These are phyloP conservation scores for Neopipo cinnamomea DNA, from an alignment of 2,113 vertebrate genomes.

Conservation along the genomic window DNA sequence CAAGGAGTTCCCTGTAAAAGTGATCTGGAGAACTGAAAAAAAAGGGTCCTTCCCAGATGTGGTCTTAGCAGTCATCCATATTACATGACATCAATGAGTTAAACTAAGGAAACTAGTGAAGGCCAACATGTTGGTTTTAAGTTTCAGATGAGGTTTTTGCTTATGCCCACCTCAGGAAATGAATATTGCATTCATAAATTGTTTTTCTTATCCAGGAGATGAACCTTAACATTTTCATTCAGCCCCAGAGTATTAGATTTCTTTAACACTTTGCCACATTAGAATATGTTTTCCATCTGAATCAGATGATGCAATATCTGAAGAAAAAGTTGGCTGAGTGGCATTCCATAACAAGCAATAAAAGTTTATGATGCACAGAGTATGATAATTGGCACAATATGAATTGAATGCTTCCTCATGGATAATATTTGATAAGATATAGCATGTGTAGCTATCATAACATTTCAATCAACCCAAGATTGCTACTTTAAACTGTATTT, in stretches of 20 bases:
- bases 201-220: slow-evolving; percentile 77
- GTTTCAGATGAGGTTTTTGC: slow-evolving; percentile 76
- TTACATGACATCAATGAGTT: slow-evolving; percentile 77
- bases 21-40: slow-evolving; percentile 59
- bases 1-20: slow-evolving; percentile 69
- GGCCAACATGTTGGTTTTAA: slow-evolving; percentile 68
- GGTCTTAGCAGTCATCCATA: slow-evolving; percentile 62
- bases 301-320: slow-evolving; percentile 76
- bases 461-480: slow-evolving; percentile 64
- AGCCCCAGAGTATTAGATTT: slow-evolving; percentile 77
- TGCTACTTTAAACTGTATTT: slow-evolving; percentile 74
- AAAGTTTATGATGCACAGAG: slow-evolving; percentile 81
- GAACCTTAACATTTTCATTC: slow-evolving; percentile 80
- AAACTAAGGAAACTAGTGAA: slow-evolving; percentile 79
- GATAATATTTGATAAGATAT: slow-evolving; percentile 76
- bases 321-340: slow-evolving; percentile 72
- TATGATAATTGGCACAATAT: slow-evolving; percentile 75
- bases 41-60: slow-evolving; percentile 60
- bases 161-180: slow-evolving; percentile 80
- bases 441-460: slow-evolving; percentile 67
- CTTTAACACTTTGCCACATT: slow-evolving; percentile 81
- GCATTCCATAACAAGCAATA: slow-evolving; percentile 77
- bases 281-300: slow-evolving; percentile 83
- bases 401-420: slow-evolving; percentile 79
- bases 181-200: slow-evolving; percentile 82